Percentiles rank a stretch among this genome's conserved stretches.
phyloP scores from a whole-genome alignment of 2,888 invertebrate species.

The Gerosis bhagava region DNA sequence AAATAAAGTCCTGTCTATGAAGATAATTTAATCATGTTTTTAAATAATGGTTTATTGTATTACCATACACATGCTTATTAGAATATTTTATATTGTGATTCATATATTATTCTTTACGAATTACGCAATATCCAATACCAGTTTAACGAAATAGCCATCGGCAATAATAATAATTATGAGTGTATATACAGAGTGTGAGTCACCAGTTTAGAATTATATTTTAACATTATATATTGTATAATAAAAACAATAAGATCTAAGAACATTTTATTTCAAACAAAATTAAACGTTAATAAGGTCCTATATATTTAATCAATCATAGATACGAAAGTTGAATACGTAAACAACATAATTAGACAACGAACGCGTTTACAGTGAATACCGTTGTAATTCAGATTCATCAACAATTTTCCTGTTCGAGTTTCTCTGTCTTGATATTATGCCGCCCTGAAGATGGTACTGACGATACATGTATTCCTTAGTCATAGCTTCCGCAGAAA shows the following conservation, averaged over 20 bases:
- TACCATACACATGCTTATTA: constrained; percentile 27
- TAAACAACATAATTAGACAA: too few species aligned
- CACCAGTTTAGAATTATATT: constrained; percentile 39
- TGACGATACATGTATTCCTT: constrained; percentile 77
- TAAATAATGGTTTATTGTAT: constrained; percentile 27
- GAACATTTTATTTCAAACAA: too few species aligned
- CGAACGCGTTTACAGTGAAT: constrained; percentile 8
- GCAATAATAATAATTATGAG: constrained; percentile 42
- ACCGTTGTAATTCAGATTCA: background rate
- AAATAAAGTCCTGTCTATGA: too few species aligned
- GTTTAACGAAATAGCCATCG: constrained; percentile 64
- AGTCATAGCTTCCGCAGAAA: constrained; percentile 74
- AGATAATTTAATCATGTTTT: too few species aligned
- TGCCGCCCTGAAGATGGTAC: constrained; percentile 69
- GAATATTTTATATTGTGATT: constrained; percentile 67
- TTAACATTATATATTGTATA: too few species aligned
- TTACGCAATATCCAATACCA: constrained; percentile 71
- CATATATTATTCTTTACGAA: constrained; percentile 53
- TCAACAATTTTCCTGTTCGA: constrained; percentile 45
- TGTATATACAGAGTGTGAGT: constrained; percentile 51
- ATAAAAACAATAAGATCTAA: too few species aligned
- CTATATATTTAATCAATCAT: too few species aligned
- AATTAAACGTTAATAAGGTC: too few species aligned
- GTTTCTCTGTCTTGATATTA: constrained; percentile 51
- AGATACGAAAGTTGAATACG: too few species aligned